These are phyloP conservation scores for Plemyria rubiginata DNA, from an alignment of 2,888 invertebrate species.

Conservation along the genomic window DNA sequence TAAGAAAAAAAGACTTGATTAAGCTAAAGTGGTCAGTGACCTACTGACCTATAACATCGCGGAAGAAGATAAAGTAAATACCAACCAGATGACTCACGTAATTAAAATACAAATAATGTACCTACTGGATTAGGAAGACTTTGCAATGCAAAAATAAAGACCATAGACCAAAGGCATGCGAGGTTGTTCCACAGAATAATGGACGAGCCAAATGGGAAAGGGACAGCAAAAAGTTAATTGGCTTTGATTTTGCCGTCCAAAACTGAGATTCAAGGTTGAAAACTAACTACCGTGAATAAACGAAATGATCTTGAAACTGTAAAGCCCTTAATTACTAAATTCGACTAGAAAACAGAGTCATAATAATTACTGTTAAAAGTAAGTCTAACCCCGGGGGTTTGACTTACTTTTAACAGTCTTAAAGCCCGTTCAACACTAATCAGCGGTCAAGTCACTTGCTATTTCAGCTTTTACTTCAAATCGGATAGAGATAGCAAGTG, in stretches of 20 bases:
- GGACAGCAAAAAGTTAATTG: slow-evolving; percentile 44
- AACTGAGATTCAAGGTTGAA: slow-evolving; percentile 37
- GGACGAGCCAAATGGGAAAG: slow-evolving; percentile 38
- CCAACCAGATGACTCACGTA: slow-evolving; percentile 14
- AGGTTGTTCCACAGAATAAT: slow-evolving; percentile 33
- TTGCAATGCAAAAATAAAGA: slow-evolving; percentile 15
- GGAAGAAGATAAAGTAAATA: slow-evolving; percentile 25
- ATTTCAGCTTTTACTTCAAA: too few species aligned
- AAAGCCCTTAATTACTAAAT: slow-evolving; percentile 26
- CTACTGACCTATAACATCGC: slow-evolving; percentile 25
- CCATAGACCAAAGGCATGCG: slow-evolving; percentile 32
- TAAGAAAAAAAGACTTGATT: not conserved
- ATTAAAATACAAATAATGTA: slow-evolving; percentile 14
- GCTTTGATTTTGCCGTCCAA: slow-evolving; percentile 39
- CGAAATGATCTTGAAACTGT: slow-evolving; percentile 31
- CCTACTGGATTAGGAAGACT: slow-evolving; percentile 11
- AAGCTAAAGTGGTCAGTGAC: slow-evolving; percentile 11
- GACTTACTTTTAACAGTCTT: too few species aligned
- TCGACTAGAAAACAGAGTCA: slow-evolving; percentile 29
- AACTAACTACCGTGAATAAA: slow-evolving; percentile 33
- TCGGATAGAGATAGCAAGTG: too few species aligned
- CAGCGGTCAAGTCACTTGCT: too few species aligned
- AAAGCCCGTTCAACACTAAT: too few species aligned
- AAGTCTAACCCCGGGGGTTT: too few species aligned
- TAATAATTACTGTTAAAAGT: too few species aligned